A percentile compares a stretch with the other conserved stretches of the same genome.
These are phyloP conservation scores for Dromococcyx pavoninus DNA, from an alignment of 2,797 vertebrate species.

Conservation along the genomic window DNA sequence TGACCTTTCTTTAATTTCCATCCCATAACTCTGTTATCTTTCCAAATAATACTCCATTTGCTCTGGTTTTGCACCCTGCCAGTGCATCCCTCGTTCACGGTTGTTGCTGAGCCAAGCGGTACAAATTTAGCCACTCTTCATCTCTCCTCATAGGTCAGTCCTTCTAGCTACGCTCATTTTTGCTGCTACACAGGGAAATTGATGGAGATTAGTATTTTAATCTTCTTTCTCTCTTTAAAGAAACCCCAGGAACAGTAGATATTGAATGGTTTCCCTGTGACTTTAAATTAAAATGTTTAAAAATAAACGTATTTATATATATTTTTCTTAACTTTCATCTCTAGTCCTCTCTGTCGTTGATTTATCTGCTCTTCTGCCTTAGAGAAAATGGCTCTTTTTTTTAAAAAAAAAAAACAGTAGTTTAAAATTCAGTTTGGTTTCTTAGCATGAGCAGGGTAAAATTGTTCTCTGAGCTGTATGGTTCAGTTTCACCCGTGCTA, in stretches of 20 bases:
- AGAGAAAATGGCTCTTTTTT: not conserved
- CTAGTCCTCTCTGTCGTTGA: not conserved
- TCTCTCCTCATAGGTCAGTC: constrained; percentile 45
- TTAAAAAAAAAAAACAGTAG: not conserved
- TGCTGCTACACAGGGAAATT: constrained; percentile 23
- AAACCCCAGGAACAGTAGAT: not conserved
- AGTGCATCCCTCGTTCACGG: not conserved
- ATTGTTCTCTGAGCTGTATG: not conserved
- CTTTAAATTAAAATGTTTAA: not conserved
- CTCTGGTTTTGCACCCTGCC: not conserved
- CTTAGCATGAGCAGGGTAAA: not conserved
- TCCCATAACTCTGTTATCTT: not conserved
- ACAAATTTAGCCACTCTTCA: constrained; percentile 44
- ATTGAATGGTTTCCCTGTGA: not conserved
- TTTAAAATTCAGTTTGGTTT: not conserved
- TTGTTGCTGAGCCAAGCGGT: constrained; percentile 23
- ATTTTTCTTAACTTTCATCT: not conserved
- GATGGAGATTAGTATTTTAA: constrained; percentile 32
- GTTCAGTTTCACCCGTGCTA: not conserved
- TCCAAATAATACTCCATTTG: constrained; percentile 11
- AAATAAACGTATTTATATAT: not conserved
- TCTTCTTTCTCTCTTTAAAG: constrained; percentile 55
- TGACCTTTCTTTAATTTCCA: not conserved
- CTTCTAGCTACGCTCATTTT: not conserved
- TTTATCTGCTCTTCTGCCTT: not conserved